Conservation (phyloP, 2,888 invertebrate species). For the Agriopis aurantiaria region DNA sequence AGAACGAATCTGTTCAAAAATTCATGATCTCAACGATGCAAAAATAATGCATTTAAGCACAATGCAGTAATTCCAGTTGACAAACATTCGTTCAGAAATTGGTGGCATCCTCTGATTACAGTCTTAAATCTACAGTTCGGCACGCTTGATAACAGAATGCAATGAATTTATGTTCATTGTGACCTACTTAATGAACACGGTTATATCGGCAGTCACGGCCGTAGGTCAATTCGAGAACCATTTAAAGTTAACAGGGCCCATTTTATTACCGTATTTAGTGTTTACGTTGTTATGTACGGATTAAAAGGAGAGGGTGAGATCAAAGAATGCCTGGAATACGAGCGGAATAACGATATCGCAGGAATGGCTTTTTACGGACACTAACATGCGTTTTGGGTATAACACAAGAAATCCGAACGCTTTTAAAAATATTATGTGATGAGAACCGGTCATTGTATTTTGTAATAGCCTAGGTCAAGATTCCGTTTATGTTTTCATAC, state of each 20-base stretch:
- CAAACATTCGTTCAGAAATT: background rate
- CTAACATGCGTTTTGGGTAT: too few relatives aligned
- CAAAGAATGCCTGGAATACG: conserved; percentile 9
- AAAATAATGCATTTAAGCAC: background rate
- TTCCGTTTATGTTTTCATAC: background rate
- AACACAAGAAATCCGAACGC: too few relatives aligned
- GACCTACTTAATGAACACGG: conserved; percentile 64
- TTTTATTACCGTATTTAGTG: conserved; percentile 24
- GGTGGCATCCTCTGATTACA: conserved; percentile 26
- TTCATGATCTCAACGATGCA: background rate
- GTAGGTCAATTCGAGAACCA: conserved; percentile 53
- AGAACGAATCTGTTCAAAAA: too few relatives aligned
- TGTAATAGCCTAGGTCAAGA: conserved; percentile 1
- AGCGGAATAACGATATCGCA: background rate
- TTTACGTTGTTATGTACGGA: conserved; percentile 17
- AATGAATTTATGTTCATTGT: conserved; percentile 69
- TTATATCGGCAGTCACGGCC: conserved; percentile 68
- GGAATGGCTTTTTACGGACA: background rate
- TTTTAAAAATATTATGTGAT: background rate
- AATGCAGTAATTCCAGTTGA: background rate
- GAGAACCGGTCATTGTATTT: background rate
- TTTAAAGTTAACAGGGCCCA: conserved; percentile 21
- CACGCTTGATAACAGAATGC: conserved; percentile 50
- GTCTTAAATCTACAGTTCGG: conserved; percentile 19
- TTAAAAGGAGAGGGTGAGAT: conserved; percentile 8